Base-by-base conservation (phyloP, 2,113 vertebrate genomes). In the Megaleporinus macrocephalus region DNA sequence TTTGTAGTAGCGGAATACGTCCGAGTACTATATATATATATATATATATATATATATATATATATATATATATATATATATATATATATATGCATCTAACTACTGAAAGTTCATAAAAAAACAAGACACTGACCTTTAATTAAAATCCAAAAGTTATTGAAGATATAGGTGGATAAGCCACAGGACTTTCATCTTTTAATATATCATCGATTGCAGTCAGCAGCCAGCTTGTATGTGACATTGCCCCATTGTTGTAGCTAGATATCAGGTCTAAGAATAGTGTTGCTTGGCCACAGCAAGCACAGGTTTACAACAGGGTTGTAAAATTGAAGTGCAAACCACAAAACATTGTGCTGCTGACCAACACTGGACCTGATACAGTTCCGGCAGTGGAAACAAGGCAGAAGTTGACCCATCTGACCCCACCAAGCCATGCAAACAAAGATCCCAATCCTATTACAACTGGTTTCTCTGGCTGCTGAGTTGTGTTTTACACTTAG, bases 401-500 rank as follows among this genome's bases (percentile, higher is more conserved):
- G 16, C 5, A 66, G 16, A 20, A 16, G 30, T 81, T 81, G 62
- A 81, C 49, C 30, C 66, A 18, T 20, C 51, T 75, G 62, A 81
- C 49, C 49, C 66, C 62, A 69, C 66, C 71, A 81, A 68, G 49
- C 24, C 62, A 57, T 33, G 15, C 62, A 44, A 63, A 81, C 72
- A 68, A 49, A 68, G 61, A 68, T 63, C 44, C 57, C 49, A 65
- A 57, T 81, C 79, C 27, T 81, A 75, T 81, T 69, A 75, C n/a
- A 81, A 27, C 47, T 24, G 30, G 13, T 68, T 75, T 24, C 49
- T 44, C 72, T 74, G 61, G 71, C 55, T 15, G n/a, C 59, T 16
- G 41, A 74, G 65, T 59, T 36, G 18, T 55, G 53, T 30, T 61
- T 76, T 62, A 44, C 57, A 76, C 62, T 26, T 73, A 33, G 22